Evolutionary conservation across 2,888 invertebrate genomes (phyloP), one percentile per base, ranked within the genome.

Genomic region (Drosophila histrio): DNA sequence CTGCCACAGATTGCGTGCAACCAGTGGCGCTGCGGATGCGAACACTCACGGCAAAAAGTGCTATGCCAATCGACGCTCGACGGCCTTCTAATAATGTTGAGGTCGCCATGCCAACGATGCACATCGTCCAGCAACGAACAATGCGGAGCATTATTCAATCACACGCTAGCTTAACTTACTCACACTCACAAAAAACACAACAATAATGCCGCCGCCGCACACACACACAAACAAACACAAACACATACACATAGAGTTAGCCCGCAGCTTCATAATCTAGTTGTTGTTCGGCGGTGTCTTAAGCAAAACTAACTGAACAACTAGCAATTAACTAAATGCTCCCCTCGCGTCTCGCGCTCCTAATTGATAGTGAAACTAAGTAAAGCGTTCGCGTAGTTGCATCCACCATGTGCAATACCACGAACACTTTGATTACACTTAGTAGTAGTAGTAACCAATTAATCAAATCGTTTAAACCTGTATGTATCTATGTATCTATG

Each of bases 51-150:
- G 80, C 80, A 85, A 85, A 64, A 89, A 89, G 54, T 83, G 79
- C 62, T 88, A 84, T 76, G 87, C 85, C 77, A 91, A 91, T 76
- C 88, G 91, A 82, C 91, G 91, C 81, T 91, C 91, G 75, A 91
- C 91, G 71, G 91, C 91, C 87, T 91, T 91, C 79, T 91, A 88
- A 44, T 24, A 32, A 32, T 28, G 17, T 17, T n/a, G n/a, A 76
- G 57, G 54, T 34, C 56, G 44, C 39, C 38, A 11, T 19, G 58
- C 38, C 56, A 46, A 66, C 36, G 56, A 72, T 66, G 59, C 63
- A 63, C 58, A 63, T 53, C 79, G 65, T 70, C 77, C 69, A 86
- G 85, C 82, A 87, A 82, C 87, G 87, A 82, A 85, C 79, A 82
- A 85, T 87, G 80, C 80, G 78, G 70, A 81, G 82, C 82, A 82